Percentiles rank a stretch among this genome's conserved stretches.
phyloP scores from a whole-genome alignment of 2,888 invertebrate species.

The Sympetrum striolatum region DNA sequence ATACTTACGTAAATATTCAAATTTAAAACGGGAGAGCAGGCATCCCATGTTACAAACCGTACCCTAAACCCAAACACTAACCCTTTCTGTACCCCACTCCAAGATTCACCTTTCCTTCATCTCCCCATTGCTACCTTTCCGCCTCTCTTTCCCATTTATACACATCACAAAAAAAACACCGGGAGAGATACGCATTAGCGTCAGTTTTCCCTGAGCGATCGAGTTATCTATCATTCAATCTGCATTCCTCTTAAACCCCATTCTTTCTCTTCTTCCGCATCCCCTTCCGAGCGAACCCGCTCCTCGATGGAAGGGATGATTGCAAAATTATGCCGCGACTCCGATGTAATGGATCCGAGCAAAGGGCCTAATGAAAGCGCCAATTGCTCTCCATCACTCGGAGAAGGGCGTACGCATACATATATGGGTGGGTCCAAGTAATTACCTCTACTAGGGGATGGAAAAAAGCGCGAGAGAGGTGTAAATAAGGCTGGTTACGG shows the following conservation, averaged over 20 bases:
- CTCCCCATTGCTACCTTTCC: not conserved
- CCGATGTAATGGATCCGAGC: not conserved
- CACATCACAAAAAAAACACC: no score
- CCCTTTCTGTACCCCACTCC: no score
- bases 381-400: not conserved
- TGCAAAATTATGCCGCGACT: not conserved
- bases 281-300: not conserved
- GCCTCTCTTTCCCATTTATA: not conserved
- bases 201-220: not conserved
- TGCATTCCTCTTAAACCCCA: not conserved
- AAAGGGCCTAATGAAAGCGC: not conserved
- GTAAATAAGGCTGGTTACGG: not conserved
- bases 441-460: not conserved
- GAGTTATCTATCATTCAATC: not conserved
- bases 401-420: not conserved
- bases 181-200: not conserved
- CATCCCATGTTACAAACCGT: no score
- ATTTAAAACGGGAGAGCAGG: no score
- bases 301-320: not conserved
- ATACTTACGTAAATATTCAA: no score
- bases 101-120: not conserved
- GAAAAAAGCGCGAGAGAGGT: not conserved
- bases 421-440: not conserved
- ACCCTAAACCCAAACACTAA: no score
- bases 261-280: not conserved